Conservation (phyloP, 2,888 invertebrate genomes). For the Uloborus plumipes region DNA sequence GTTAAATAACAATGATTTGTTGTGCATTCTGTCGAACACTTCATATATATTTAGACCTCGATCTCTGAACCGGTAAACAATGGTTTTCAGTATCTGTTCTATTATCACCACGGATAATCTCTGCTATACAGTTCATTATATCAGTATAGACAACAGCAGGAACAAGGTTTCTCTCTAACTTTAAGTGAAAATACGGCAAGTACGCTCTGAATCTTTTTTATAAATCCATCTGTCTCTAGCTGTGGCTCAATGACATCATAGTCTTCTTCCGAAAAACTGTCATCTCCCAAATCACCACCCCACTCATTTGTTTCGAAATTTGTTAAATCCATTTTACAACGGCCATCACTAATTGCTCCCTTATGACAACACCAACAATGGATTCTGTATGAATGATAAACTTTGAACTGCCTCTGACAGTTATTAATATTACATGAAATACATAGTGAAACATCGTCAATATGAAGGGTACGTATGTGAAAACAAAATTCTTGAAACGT, state of each 20-base stretch:
- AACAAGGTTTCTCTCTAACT: not conserved
- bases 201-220: not conserved
- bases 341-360: not conserved
- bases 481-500: not conserved
- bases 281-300: not conserved
- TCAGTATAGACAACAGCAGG: not conserved
- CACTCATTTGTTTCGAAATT: conserved; percentile 1
- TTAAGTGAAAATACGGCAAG: not conserved
- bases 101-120: not conserved
- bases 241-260: not conserved
- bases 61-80: not conserved
- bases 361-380: not conserved
- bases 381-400: not conserved
- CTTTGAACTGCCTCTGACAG: not conserved
- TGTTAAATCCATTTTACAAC: not conserved
- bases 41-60: not conserved
- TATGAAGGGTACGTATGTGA: not conserved
- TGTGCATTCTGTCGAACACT: too few relatives aligned
- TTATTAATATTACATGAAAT: not conserved
- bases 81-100: not conserved
- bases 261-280: not conserved
- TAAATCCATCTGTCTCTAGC: not conserved
- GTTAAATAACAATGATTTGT: too few relatives aligned
- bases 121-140: conserved; percentile 1
- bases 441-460: not conserved